Percentiles rank a stretch among this genome's conserved stretches.
These are phyloP conservation scores for Volucella bombylans DNA, from an alignment of 2,888 invertebrate species.

Conservation along the genomic window DNA sequence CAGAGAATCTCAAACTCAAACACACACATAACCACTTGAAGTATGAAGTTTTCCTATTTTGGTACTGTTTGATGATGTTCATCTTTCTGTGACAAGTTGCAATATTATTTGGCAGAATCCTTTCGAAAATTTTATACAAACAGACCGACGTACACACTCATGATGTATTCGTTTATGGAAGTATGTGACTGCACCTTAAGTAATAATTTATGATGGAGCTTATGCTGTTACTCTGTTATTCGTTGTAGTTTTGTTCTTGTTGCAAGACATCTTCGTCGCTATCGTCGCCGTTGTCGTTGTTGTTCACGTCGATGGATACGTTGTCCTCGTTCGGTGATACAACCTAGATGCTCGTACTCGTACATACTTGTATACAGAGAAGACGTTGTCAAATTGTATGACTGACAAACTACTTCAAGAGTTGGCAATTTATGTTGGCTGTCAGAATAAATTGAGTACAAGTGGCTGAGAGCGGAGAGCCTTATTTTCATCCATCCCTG, in stretches of 20 bases:
- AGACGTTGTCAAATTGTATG: constrained; percentile 67
- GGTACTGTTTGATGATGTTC: constrained; percentile 46
- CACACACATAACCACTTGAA: constrained; percentile 27
- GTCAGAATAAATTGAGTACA: constrained; percentile 68
- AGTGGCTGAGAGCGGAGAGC: constrained; percentile 20
- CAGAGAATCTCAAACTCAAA: background rate
- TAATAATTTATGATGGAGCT: constrained; percentile 67
- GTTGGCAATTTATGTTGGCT: constrained; percentile 68
- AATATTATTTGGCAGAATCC: constrained; percentile 70
- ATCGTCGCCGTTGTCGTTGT: constrained; percentile 4
- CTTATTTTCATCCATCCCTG: background rate
- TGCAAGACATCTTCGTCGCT: constrained; percentile 20
- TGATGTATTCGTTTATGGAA: background rate
- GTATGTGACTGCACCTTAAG: constrained; percentile 46
- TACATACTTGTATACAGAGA: constrained; percentile 5
- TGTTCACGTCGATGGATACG: background rate
- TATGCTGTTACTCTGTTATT: constrained; percentile 33
- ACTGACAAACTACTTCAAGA: constrained; percentile 68
- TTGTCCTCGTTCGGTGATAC: background rate
- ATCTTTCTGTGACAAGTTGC: constrained; percentile 65
- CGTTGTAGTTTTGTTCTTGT: constrained; percentile 37
- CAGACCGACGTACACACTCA: constrained; percentile 4
- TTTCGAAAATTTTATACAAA: constrained; percentile 37
- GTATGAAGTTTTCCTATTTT: constrained; percentile 1
- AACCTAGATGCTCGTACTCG: background rate